Base-by-base conservation (phyloP, 2,113 vertebrate species). In the Coreoperca whiteheadi region DNA sequence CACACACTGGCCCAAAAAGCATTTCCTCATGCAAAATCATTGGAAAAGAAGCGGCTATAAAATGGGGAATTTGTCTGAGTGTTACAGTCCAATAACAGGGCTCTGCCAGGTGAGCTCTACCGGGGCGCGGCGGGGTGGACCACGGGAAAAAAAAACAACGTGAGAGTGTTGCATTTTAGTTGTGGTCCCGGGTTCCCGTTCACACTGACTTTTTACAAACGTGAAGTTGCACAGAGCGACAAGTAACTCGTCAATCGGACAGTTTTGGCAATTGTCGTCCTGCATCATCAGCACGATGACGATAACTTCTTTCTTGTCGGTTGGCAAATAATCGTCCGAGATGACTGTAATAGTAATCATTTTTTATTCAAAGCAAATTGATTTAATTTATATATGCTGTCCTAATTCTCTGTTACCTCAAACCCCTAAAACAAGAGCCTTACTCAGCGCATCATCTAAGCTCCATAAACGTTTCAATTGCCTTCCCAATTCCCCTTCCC, bases 391-490 rank as follows among this genome's bases (percentile, higher is more conserved):
- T 20, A 23, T 12, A 48, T 23, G 16, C 4, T 56, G n/a, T n/a
- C 6, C 48, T 46, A 14, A 54, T 37, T 10, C 28, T 74, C 67
- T 15, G 1, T 25, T 63, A 50, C 12, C 72, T 64, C 14, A 18
- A 48, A 48, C 20, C 34, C 43, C 8, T 74, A 68, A 77, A 81
- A 78, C 60, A 9, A 54, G 57, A 76, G 67, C 23, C 69, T 76
- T 51, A 37, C 57, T 54, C 60, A 41, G 53, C 21, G 61, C 46
- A 70, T 78, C 73, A 66, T 48, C 60, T 76, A 59, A 10, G n/a
- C 69, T 32, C 67, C 46, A 43, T 64, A 88, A 92, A 81, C 32
- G 59, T 59, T 90, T 75, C 81, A 86, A 71, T 85, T 90, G 73
- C 82, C 68, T 82, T 43, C 51, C 74, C 61, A 66, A 63, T 85